Evolutionary conservation across 2,113 vertebrate genomes (phyloP).

Genomic region (Aptenodytes forsteri): DNA sequence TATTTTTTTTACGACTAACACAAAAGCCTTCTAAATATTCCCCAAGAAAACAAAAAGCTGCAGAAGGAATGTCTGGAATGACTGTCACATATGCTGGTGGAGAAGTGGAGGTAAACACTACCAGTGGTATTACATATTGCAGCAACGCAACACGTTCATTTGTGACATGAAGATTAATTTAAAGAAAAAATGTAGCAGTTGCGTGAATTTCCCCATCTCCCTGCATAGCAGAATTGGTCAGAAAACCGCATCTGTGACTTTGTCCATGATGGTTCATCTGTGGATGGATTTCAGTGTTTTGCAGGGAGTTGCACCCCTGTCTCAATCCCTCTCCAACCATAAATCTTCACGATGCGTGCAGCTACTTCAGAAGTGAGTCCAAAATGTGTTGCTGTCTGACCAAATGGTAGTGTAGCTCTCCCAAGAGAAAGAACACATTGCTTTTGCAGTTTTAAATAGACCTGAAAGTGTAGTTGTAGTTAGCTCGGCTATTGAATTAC

Average conservation of each 20-base stretch:
- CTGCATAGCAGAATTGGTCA: background rate
- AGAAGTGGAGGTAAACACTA: background rate
- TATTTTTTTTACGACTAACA: background rate
- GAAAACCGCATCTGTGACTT: background rate
- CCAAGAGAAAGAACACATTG: background rate
- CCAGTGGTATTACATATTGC: background rate
- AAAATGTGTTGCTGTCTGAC: conserved; percentile 33
- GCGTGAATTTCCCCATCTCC: background rate
- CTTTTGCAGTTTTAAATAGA: conserved; percentile 30
- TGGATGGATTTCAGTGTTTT: conserved; percentile 22
- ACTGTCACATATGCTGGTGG: background rate
- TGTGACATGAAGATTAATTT: background rate
- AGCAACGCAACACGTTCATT: background rate
- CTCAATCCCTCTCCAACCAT: background rate
- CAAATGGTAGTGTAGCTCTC: conserved; percentile 33
- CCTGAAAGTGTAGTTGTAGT: background rate
- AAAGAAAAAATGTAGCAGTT: background rate
- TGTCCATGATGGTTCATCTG: background rate
- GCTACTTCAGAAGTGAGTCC: background rate
- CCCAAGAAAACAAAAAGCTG: conserved; percentile 32
- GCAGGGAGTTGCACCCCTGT: background rate
- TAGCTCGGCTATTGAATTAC: conserved; percentile 7
- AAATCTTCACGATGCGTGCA: background rate
- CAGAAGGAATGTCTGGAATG: conserved; percentile 45
- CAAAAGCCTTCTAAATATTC: background rate